Percentiles rank a stretch among this genome's conserved stretches.
phyloP scores from a whole-genome alignment of 2,113 vertebrate genomes.

The Enhydra lutris region DNA sequence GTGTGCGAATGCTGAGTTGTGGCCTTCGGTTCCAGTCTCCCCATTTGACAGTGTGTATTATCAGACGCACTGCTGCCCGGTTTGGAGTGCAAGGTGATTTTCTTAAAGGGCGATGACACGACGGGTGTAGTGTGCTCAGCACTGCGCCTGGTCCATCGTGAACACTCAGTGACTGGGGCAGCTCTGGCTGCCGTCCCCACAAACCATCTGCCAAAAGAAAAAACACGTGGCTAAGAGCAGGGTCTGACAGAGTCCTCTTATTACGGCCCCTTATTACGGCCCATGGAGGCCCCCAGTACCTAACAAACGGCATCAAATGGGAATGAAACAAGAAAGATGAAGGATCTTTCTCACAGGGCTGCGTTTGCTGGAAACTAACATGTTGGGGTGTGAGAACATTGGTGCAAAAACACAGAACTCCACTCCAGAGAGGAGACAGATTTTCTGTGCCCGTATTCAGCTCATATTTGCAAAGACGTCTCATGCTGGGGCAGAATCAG shows the following conservation, averaged over 20 bases:
- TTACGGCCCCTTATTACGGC: neutral
- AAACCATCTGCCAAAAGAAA: neutral
- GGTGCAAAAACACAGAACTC: neutral
- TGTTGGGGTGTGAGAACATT: neutral
- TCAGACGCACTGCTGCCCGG: neutral
- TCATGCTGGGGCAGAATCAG: neutral
- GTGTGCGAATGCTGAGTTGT: neutral
- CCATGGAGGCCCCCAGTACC: neutral
- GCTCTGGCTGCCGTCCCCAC: neutral
- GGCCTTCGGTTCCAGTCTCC: neutral
- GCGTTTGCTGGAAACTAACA: neutral
- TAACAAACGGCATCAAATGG: neutral
- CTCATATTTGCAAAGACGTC: neutral
- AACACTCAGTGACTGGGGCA: neutral
- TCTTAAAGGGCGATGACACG: neutral
- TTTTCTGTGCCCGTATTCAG: neutral
- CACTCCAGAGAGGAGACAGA: neutral
- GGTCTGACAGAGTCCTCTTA: neutral
- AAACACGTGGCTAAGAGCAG: neutral
- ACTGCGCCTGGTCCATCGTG: neutral
- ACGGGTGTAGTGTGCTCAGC: neutral
- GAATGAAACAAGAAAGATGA: neutral
- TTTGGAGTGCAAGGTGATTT: neutral
- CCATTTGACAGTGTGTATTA: neutral
- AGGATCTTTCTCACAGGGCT: neutral